Percentiles rank a stretch among this genome's conserved stretches.
Conservation (phyloP, 2,113 vertebrate species). For the Nansenia antarctica region DNA sequence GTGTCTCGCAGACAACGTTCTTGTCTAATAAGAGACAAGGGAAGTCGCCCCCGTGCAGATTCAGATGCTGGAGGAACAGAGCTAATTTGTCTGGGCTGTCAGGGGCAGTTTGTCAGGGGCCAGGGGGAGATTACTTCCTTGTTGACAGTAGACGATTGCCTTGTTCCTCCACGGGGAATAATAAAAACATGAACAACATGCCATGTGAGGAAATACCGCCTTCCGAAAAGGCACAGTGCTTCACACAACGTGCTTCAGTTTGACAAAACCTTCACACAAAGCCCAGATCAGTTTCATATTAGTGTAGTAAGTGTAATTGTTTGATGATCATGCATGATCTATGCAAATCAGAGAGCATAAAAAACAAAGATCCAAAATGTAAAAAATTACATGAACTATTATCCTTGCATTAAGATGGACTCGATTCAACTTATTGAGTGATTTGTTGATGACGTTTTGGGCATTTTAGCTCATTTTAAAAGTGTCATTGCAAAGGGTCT, state of each 20-base stretch:
- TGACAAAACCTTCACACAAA: background rate
- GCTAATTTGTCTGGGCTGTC: conserved; percentile 6
- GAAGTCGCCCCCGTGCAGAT: background rate
- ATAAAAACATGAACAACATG: background rate
- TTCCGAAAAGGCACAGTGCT: background rate
- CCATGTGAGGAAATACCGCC: background rate
- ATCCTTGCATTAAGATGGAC: too few relatives aligned
- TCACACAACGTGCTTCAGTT: background rate
- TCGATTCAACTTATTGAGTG: too few relatives aligned
- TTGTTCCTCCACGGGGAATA: background rate
- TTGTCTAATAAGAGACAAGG: background rate
- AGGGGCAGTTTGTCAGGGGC: conserved; percentile 6
- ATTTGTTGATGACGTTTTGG: too few relatives aligned
- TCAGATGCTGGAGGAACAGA: background rate
- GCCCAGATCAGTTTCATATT: too few relatives aligned
- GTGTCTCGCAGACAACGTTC: background rate
- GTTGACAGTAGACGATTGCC: conserved; percentile 9
- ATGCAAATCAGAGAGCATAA: too few relatives aligned
- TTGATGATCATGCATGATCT: too few relatives aligned
- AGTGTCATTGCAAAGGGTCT: too few relatives aligned
- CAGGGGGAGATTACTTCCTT: conserved; percentile 7
- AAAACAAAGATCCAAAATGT: too few relatives aligned
- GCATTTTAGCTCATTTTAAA: too few relatives aligned
- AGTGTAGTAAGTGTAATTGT: too few relatives aligned
- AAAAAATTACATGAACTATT: too few relatives aligned